Evolutionary conservation across 2,888 invertebrate species (phyloP), one percentile per base, ranked within the genome.

Genomic region (Tenthredo amoena): DNA sequence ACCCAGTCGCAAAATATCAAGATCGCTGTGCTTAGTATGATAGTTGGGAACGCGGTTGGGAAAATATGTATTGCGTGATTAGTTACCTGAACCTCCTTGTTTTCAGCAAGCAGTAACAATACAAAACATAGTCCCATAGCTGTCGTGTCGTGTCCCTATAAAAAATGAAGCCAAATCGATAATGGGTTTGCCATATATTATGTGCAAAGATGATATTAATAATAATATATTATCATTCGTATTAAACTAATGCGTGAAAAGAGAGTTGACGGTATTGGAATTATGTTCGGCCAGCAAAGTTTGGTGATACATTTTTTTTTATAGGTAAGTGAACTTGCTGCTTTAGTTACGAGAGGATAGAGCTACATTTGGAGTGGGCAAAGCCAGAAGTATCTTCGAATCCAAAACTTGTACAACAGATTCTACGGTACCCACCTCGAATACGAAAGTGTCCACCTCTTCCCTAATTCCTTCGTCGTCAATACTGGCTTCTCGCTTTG

Each of bases 71-170:
- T 43, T 43, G 43, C 43, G 43, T 43, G 10, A 31, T 31, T 7
- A 6, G 5, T 84, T 88, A 91, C 92, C 89, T 92, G 95, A 83
- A 93, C 88, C n/a, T 91, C 90, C 1, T 92, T 91, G 86, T 95
- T 94, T 86, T 94, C 93, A 0, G 96, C 95, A 21, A 96, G 88
- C 82, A 95, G 90, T 89, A 95, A 90, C 18, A 96, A 89, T 10
- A 94, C 92, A 88, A 94, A 95, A 47, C 94, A 93, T 12, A 96
- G 89, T 6, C 94, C 95, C 81, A 94, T 93, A 0, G 96, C 94
- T 0, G 95, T 95, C 0, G 96, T 96, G 86, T 96, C 96, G 89
- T 96, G 96, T 0, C 96, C 95, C 95, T 95, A 89, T 40, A 21
- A 18, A 1, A 1, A 26, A 62, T 10, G 10, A 2, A 62, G 0